Conservation (phyloP, 2,888 invertebrate genomes). For the Auanema sp. region DNA sequence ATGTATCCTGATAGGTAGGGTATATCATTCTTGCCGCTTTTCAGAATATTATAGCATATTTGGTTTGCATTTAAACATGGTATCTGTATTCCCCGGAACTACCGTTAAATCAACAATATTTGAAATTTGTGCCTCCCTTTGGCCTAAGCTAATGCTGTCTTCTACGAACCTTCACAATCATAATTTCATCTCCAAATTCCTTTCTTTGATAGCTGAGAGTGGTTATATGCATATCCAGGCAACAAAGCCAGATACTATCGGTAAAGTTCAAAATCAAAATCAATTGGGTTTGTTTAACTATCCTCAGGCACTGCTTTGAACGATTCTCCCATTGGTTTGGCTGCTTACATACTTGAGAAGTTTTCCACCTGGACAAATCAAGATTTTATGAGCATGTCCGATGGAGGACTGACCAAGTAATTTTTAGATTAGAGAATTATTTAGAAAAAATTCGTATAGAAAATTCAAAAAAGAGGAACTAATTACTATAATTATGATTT, state of each 20-base stretch:
- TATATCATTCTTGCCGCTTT: no score
- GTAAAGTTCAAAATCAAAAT: conserved; percentile 67
- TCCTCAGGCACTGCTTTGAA: conserved; percentile 73
- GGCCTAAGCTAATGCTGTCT: conserved; percentile 36
- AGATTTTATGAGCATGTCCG: conserved; percentile 67
- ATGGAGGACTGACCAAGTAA: conserved; percentile 72
- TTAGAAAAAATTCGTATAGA: conserved; percentile 47
- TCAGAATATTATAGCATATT: conserved; percentile 66
- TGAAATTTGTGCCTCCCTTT: conserved; percentile 38
- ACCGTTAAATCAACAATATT: conserved; percentile 26
- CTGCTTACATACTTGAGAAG: conserved; percentile 87
- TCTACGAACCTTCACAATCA: conserved; percentile 25
- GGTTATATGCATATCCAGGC: conserved; percentile 78
- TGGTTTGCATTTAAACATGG: conserved; percentile 75
- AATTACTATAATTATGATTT: conserved; percentile 80
- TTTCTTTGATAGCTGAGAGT: conserved; percentile 64
- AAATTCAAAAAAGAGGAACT: conserved; percentile 75
- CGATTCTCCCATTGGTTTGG: conserved; percentile 82
- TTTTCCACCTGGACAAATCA: conserved; percentile 77
- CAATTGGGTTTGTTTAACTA: background rate
- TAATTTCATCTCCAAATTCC: conserved; percentile 43
- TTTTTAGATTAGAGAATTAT: background rate
- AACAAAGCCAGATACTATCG: conserved; percentile 85
- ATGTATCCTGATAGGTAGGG: conserved; percentile 71
- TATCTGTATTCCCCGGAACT: conserved; percentile 54